A percentile compares a stretch with the other conserved stretches of the same genome.
Conservation (phyloP, 2,113 vertebrate genomes). For the Oreochromis spilurus region DNA sequence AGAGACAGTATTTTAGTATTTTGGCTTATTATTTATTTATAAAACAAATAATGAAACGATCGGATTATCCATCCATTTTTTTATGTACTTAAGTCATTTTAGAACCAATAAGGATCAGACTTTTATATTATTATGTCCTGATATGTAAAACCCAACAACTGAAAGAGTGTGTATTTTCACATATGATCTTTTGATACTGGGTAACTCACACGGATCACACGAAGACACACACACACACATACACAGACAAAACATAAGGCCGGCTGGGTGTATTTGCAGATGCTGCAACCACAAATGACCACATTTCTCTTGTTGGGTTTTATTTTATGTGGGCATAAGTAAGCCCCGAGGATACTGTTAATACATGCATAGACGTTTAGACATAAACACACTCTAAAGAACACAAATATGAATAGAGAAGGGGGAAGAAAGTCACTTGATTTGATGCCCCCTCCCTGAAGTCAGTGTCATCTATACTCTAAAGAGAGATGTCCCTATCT, state of each 20-base stretch:
- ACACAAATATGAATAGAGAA: neutral
- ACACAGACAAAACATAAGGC: neutral
- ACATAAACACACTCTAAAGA: neutral
- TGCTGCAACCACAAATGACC: neutral
- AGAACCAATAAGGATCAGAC: neutral
- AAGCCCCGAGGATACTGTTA: neutral
- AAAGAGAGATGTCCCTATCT: neutral
- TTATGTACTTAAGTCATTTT: neutral
- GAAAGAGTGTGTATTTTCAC: neutral
- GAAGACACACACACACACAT: neutral
- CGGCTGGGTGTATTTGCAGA: neutral
- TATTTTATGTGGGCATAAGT: fast-evolving
- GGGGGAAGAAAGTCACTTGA: neutral
- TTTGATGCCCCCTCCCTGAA: neutral
- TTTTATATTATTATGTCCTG: neutral
- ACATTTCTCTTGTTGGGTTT: neutral
- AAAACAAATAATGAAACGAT: neutral
- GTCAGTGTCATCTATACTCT: neutral
- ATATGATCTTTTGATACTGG: neutral
- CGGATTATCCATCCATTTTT: neutral
- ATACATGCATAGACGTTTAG: neutral
- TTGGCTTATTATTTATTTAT: neutral
- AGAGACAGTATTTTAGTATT: neutral
- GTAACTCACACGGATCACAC: neutral
- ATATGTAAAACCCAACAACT: neutral